Evolutionary conservation across 2,888 invertebrate genomes (phyloP).

Genomic region (Yponomeuta cagnagella): DNA sequence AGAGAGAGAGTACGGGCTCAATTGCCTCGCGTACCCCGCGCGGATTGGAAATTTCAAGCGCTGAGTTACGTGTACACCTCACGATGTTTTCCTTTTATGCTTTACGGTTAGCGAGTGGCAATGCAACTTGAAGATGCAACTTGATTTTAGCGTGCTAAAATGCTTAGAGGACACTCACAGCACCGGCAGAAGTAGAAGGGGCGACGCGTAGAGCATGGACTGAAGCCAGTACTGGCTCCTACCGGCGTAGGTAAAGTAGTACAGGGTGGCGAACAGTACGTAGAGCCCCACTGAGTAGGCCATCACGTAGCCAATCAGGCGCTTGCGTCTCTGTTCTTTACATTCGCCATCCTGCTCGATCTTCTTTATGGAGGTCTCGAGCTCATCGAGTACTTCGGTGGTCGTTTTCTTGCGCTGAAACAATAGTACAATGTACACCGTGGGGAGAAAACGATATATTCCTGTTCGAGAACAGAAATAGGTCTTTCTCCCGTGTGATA

Average conservation of each 20-base stretch:
- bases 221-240: constrained; percentile 82
- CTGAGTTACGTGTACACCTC: too few species aligned
- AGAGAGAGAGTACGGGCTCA: too few species aligned
- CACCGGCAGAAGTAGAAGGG: constrained; percentile 86
- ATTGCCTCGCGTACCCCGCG: too few species aligned
- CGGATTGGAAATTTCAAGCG: too few species aligned
- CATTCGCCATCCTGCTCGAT: constrained; percentile 87
- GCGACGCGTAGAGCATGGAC: constrained; percentile 84
- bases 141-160: constrained; percentile 49
- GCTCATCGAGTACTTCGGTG: constrained; percentile 77
- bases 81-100: too few species aligned
- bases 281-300: constrained; percentile 80
- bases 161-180: constrained; percentile 80
- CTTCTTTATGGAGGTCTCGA: constrained; percentile 86
- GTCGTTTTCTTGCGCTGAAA: constrained; percentile 66
- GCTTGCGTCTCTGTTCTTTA: constrained; percentile 88
- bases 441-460: too few species aligned
- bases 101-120: too few species aligned
- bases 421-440: too few species aligned
- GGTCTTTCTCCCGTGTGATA: too few species aligned
- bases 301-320: constrained; percentile 86
- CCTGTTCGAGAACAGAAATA: too few species aligned
- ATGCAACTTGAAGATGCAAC: too few species aligned
- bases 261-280: constrained; percentile 81
- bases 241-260: constrained; percentile 88